Evolutionary conservation across 1,140 invertebrate species (phyloP), one percentile per base, ranked within the genome.

Genomic region (Drosophila equinoxialis): DNA sequence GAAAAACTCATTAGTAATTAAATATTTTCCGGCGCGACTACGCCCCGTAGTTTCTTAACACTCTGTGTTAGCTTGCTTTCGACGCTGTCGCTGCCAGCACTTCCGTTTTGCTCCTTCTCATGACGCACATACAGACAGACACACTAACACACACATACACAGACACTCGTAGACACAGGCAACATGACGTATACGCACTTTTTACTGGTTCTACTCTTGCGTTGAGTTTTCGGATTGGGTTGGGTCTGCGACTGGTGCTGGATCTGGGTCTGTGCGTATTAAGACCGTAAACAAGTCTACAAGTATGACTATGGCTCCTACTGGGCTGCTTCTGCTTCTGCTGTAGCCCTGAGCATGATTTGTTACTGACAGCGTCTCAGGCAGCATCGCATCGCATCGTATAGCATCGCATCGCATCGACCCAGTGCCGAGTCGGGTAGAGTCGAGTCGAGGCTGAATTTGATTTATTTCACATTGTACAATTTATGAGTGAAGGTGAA

Each of bases 401-500:
- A 51, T 51, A 3, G 45, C 45, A 51, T 51, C 7, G 45, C 45
- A 51, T 51, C 45, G 42, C 58, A 57, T 65, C 60, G 26, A 54
- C 20, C 35, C 39, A 48, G 68, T 26, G 37, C 42, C 55, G 61
- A 11, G 20, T 17, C 26, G 5, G 11, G 37, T 26, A 33, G 42
- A 11, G 42, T 17, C 39, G 54, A 69, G 76, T 65, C 63, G 81
- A 85, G 80, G 74, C 77, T 84, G 84, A 69, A 60, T 87, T 90
- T 90, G 89, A 90, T 90, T 90, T 90, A 90, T 90, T 84, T 80
- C 79, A 70, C 71, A 68, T 79, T 90, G 78, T 79, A 82, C 87
- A 83, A 90, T 90, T 90, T 90, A 89, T 90, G 85, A 85, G 85
- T 90, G 85, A 90, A 90, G 81, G 83, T 84, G 78, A 89, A 89